Evolutionary conservation across 2,113 vertebrate species (phyloP).

Genomic region (Semnopithecus entellus): DNA sequence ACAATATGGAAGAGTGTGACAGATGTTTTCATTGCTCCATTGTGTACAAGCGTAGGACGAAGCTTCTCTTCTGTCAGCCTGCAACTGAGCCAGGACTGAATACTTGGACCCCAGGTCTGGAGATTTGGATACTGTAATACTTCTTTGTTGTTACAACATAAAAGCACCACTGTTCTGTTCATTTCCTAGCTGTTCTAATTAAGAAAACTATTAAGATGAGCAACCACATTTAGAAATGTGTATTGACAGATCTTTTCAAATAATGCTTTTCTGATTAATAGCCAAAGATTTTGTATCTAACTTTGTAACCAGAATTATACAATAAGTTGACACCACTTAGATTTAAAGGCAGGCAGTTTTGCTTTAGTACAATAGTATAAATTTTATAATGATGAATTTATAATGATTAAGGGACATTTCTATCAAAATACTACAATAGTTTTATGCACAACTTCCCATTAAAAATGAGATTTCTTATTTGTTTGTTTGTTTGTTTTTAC

Average conservation of each 20-base stretch:
- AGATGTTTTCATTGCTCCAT: constrained; percentile 86
- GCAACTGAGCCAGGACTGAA: constrained; percentile 82
- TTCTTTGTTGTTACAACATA: constrained; percentile 69
- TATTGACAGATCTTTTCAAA: constrained; percentile 36
- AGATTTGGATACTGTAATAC: constrained; percentile 65
- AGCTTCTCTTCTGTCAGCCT: constrained; percentile 87
- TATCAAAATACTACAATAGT: not conserved
- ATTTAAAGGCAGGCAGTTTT: constrained; percentile 74
- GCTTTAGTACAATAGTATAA: not conserved
- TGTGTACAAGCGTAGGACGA: constrained; percentile 89
- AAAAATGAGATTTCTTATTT: constrained; percentile 18
- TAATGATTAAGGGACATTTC: not conserved
- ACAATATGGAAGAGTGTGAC: constrained; percentile 91
- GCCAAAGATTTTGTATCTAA: constrained; percentile 57
- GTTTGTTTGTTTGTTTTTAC: not conserved
- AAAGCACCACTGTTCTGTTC: constrained; percentile 75
- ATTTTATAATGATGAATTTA: constrained; percentile 32
- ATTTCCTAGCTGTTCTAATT: constrained; percentile 67
- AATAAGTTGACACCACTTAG: constrained; percentile 73
- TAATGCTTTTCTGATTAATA: constrained; percentile 64
- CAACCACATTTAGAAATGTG: constrained; percentile 64
- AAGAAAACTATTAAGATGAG: constrained; percentile 72
- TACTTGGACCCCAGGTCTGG: constrained; percentile 44
- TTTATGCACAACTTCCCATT: not conserved
- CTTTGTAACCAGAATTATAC: constrained; percentile 57